These are phyloP conservation scores for Conomelus anceps DNA, from an alignment of 2,888 invertebrate genomes.

Conservation along the genomic window DNA sequence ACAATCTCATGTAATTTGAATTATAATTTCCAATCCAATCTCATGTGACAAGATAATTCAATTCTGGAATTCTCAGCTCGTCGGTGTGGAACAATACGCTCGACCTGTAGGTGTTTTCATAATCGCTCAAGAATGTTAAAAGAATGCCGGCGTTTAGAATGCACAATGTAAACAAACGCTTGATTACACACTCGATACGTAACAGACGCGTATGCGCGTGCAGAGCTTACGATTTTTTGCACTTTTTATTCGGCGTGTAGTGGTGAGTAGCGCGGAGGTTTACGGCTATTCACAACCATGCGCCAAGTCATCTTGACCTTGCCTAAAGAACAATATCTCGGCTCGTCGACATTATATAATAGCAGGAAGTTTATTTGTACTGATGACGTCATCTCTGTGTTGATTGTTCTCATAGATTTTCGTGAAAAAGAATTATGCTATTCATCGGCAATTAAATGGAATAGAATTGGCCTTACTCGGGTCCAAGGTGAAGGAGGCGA, in stretches of 20 bases:
- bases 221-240: background rate
- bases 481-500: background rate
- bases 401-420: background rate
- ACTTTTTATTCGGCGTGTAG: background rate
- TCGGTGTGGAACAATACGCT: background rate
- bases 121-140: background rate
- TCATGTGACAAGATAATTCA: background rate
- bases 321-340: background rate
- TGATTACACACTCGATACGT: background rate
- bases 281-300: background rate
- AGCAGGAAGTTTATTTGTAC: background rate
- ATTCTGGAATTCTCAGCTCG: background rate
- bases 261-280: background rate
- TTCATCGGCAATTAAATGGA: background rate
- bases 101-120: background rate
- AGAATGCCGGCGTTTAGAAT: background rate
- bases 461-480: background rate
- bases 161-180: background rate
- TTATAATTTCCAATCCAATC: background rate
- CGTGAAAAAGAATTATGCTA: background rate
- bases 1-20: background rate
- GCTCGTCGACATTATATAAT: background rate
- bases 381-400: background rate
- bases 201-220: background rate
- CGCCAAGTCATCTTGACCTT: background rate